phyloP scores from a whole-genome alignment of 2,113 vertebrate genomes.

The Callorhinus ursinus region DNA sequence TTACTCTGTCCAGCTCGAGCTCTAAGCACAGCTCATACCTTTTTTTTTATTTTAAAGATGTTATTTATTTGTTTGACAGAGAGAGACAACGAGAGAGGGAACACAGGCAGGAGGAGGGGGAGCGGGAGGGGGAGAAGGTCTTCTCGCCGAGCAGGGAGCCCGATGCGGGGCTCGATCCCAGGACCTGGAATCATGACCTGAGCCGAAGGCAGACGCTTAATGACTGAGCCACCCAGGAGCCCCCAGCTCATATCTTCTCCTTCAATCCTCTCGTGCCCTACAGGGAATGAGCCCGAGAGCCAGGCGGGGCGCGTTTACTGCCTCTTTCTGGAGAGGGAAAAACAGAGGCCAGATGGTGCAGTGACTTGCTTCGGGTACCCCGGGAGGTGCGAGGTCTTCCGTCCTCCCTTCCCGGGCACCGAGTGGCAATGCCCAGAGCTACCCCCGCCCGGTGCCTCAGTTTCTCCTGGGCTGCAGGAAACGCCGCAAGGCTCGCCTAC shows the following conservation, averaged over 20 bases:
- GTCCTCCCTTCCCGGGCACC: neutral
- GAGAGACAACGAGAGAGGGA: no score
- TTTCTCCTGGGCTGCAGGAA: rapidly evolving
- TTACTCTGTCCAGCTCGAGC: neutral
- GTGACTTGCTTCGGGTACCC: neutral
- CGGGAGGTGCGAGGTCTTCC: neutral
- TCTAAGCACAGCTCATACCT: neutral
- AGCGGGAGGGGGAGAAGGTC: no score
- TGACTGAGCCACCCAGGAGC: no score
- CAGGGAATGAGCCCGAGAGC: neutral
- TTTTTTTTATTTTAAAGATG: no score
- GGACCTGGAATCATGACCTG: no score
- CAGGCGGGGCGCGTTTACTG: neutral
- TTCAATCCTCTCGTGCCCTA: neutral
- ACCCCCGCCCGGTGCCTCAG: rapidly evolving
- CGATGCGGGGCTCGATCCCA: no score
- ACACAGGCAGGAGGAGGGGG: no score
- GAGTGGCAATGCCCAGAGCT: neutral
- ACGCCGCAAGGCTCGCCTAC: rapidly evolving
- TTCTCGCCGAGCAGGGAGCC: no score
- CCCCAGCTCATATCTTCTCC: neutral
- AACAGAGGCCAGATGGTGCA: neutral
- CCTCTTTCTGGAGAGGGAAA: neutral
- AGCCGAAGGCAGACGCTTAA: no score
- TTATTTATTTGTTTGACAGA: no score